Base-by-base conservation (phyloP, 2,797 vertebrate genomes). In the Spinus pinus region DNA sequence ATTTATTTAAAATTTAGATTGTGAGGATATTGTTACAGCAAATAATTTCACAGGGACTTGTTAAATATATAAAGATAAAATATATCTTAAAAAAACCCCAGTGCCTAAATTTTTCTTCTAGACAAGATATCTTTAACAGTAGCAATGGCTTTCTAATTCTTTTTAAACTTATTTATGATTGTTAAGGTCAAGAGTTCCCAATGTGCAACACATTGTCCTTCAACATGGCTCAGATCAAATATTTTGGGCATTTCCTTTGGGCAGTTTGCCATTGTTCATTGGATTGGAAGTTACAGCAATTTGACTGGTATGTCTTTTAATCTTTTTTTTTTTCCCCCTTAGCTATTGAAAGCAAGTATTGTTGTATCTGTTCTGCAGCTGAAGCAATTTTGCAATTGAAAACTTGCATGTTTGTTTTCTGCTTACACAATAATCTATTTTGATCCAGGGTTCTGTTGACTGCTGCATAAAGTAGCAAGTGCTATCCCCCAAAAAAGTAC, bases 231-330 rank as follows among this genome's bases (percentile, higher is more conserved):
- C 54, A 72, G 74, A 95, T 88, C 28, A 90, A 94, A 58, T 91
- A 90, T 93, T 92, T 86, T 51, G 50, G 73, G 58, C 83, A 93
- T 95, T 96, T 95, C 82, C 95, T 95, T 88, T 80, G 67, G 93
- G 91, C 89, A 71, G 24, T 88, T 96, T 95, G 85, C 89, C 87
- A 50, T 71, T 94, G 73, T 86, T 93, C 69, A 28, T 65, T 78
- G 75, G 62, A 79, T 79, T 94, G 86, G 72, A 95, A 91, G 77
- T 84, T 88, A 73, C 57, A 90, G 66, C 58, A 92, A 91, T 88
- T 93, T 93, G 56, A 62, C 60, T 93, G 88, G 54, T 94, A 93
- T 88, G 92, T 81, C 80, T 94, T 53, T 88, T 81, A 95, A 86
- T 93, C 50, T 11, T 75, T 94, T 93, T 93, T 93, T 93, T 89